phyloP scores from a whole-genome alignment of 1,140 invertebrate genomes.

The Pseudobourletiella spinata region DNA sequence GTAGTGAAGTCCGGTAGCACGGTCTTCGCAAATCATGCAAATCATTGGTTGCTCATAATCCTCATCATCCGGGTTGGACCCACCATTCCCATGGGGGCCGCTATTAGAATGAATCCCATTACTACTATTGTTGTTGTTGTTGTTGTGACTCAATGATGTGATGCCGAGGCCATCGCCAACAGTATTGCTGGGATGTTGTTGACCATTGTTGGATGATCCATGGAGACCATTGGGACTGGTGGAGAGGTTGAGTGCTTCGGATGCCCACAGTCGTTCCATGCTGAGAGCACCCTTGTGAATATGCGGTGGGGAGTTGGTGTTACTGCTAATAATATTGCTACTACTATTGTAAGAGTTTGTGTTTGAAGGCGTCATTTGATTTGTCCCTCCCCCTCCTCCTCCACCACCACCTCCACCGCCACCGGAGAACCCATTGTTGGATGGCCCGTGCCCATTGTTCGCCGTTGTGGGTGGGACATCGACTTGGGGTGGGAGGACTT shows the following conservation, averaged over 20 bases:
- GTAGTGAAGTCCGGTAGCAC: constrained; percentile 92
- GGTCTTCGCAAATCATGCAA: constrained; percentile 97
- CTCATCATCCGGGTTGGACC: constrained; percentile 44
- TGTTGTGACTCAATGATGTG: constrained; percentile 41
- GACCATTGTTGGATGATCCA: constrained; percentile 38
- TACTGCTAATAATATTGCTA: constrained; percentile 3
- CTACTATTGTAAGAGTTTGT: not conserved
- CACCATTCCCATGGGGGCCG: constrained; percentile 47
- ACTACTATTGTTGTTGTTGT: not conserved
- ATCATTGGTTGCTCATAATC: constrained; percentile 91
- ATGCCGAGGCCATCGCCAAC: not conserved
- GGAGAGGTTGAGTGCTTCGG: constrained; percentile 38
- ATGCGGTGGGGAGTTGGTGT: constrained; percentile 1
- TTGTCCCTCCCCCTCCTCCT: not conserved
- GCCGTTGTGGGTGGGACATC: not conserved
- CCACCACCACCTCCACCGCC: not conserved
- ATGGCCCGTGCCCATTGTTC: constrained; percentile 2
- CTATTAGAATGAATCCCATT: not conserved
- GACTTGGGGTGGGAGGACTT: constrained; percentile 34
- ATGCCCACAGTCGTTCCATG: constrained; percentile 81
- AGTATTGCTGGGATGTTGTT: not conserved
- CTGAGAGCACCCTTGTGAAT: constrained; percentile 53
- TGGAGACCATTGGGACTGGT: constrained; percentile 35
- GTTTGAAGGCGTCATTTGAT: not conserved
- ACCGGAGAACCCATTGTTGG: not conserved